Evolutionary conservation across 1,140 invertebrate genomes (phyloP).

Genomic region (Orussus abietinus): DNA sequence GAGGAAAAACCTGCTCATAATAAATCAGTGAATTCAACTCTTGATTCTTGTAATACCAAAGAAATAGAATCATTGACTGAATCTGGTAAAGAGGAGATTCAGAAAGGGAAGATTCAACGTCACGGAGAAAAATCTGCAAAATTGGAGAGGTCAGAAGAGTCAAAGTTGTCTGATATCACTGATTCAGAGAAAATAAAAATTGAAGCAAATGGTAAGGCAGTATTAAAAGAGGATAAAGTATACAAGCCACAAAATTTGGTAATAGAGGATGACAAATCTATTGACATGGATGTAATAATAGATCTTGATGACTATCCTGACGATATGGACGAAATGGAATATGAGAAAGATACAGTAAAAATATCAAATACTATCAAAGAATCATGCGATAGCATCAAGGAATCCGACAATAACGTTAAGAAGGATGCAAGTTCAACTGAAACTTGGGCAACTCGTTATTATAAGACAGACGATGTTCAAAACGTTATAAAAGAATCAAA

Average conservation of each 20-base stretch:
- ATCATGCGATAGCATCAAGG: background rate
- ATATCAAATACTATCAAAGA: slow-evolving; percentile 6
- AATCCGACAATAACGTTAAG: background rate
- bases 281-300: slow-evolving; percentile 44
- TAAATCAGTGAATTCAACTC: no score
- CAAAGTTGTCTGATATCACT: no score
- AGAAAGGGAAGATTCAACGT: no score
- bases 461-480: slow-evolving; percentile 49
- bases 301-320: slow-evolving; percentile 51
- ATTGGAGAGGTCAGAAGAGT: no score
- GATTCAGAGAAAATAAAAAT: no score
- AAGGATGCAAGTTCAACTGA: slow-evolving; percentile 24
- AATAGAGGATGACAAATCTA: slow-evolving; percentile 17
- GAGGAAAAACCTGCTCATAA: no score
- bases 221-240: background rate
- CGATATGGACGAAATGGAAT: slow-evolving; percentile 44
- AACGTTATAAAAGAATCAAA: slow-evolving; percentile 52
- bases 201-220: no score
- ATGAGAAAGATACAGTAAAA: slow-evolving; percentile 11
- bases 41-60: no score
- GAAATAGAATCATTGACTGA: no score
- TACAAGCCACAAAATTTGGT: no score
- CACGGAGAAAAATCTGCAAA: no score
- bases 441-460: slow-evolving; percentile 50
- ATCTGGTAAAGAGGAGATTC: no score